Conservation (phyloP, 2,888 invertebrate genomes). For the Coecobrya sp. region DNA sequence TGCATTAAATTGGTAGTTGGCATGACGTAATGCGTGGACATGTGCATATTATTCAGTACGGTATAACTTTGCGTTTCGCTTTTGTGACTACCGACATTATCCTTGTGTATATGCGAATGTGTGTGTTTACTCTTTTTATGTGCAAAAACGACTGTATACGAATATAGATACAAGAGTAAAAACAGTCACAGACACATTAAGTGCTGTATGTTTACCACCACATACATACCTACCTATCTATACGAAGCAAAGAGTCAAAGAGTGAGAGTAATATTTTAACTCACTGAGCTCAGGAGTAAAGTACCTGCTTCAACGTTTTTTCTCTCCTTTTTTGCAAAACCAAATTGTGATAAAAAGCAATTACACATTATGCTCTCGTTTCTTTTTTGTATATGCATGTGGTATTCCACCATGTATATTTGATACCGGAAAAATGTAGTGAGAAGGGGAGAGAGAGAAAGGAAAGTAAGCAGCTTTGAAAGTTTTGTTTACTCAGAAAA, state of each 20-base stretch:
- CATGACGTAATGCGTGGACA: constrained; percentile 59
- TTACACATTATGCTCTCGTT: constrained; percentile 63
- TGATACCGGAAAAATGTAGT: constrained; percentile 4
- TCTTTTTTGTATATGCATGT: neutral
- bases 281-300: constrained; percentile 22
- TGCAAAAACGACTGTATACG: neutral
- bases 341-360: constrained; percentile 72
- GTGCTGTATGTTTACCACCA: neutral
- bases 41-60: neutral
- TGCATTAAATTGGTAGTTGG: constrained; percentile 62
- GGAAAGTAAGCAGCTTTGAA: constrained; percentile 32
- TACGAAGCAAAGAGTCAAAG: neutral
- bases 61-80: constrained; percentile 24
- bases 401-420: neutral
- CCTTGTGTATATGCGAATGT: no score
- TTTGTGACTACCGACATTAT: constrained; percentile 37
- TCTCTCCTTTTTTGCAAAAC: constrained; percentile 40
- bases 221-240: neutral
- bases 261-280: constrained; percentile 33
- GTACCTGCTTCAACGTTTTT: constrained; percentile 2
- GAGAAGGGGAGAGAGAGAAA: neutral
- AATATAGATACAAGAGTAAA: neutral
- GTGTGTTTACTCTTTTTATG: constrained; percentile 14
- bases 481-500: constrained; percentile 47
- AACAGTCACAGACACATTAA: neutral